Evolutionary conservation across 2,113 vertebrate species (phyloP), one percentile per base, ranked within the genome.

Genomic region (Pyxicephalus adspersus): DNA sequence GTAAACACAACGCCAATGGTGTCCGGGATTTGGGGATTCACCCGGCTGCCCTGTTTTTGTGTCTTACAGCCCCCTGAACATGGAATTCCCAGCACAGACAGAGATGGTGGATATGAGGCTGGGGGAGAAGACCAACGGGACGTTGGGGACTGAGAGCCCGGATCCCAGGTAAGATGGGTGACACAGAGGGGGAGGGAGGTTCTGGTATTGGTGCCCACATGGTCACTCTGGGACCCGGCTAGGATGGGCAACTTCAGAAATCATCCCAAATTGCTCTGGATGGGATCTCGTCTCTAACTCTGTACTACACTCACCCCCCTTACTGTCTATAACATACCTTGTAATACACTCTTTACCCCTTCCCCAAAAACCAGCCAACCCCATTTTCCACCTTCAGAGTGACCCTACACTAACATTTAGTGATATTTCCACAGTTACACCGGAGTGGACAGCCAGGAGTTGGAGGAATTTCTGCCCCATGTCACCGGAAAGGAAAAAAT

Each of bases 381-480:
- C 31, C 15, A 2, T 19, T 67, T 19, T 20, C 64, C 20, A 29
- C 31, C 31, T 5, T 9, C 1, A 9, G 34, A 1, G 64, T 5
- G 20, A 9, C 31, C 11, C 20, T 18, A 6, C 28, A 38, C 19
- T 28, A 23, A 58, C 55, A 38, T n/a, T 3, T 25, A 13, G 16
- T 29, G 0, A 17, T 29, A 28, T 61, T 54, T 55, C 13, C 50
- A 25, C 31, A 81, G 79, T 66, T 81, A 38, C 22, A 23, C 60
- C 22, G 79, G 60, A 81, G 3, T 22, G 11, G 78, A 81, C 3
- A 73, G 38, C 45, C 79, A 74, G 64, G 79, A 81, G 50, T n/a
- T 81, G 51, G 79, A 81, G 17, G 79, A 81, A 22, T 81, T 81
- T 23, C 60, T 81, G 23, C 79, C 79, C 9, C 79, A 81, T 13